Evolutionary conservation across 2,797 vertebrate species (phyloP).

Genomic region (Agapornis canus): DNA sequence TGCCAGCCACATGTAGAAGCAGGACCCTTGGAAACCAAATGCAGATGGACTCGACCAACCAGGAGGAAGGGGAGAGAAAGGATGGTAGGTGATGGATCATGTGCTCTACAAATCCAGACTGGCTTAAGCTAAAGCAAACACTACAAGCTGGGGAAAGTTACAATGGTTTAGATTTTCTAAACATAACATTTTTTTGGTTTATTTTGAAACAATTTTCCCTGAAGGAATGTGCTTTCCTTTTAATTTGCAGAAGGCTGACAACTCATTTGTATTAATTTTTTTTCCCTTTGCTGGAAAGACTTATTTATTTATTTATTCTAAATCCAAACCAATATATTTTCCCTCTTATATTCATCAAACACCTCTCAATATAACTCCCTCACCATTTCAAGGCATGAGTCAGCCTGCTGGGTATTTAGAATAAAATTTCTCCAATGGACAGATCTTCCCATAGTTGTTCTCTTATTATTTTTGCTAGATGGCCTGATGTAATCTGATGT

Average conservation of each 20-base stretch:
- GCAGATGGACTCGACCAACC: not conserved
- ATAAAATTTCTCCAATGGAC: not conserved
- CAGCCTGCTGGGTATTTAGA: not conserved
- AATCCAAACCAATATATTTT: not conserved
- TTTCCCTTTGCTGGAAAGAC: not conserved
- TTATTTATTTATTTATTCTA: not conserved
- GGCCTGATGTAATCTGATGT: not conserved
- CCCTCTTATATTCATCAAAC: not conserved
- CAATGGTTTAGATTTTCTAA: conserved; percentile 8
- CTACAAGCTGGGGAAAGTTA: not conserved
- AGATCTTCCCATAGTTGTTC: not conserved
- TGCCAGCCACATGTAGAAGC: not conserved
- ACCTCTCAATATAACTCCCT: not conserved
- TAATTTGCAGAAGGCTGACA: not conserved
- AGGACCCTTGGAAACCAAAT: not conserved
- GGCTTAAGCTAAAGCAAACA: conserved; percentile 9
- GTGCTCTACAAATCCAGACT: not conserved
- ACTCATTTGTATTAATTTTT: not conserved
- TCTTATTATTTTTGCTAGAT: not conserved
- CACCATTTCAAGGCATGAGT: not conserved
- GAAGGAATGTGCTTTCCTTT: conserved; percentile 14
- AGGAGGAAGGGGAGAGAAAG: not conserved
- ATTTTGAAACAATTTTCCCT: conserved; percentile 27
- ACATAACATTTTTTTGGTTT: not conserved
- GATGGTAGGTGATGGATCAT: not conserved